Evolutionary conservation across 2,888 invertebrate genomes (phyloP), one percentile per base, ranked within the genome.

Genomic region (Plebejus melissa): DNA sequence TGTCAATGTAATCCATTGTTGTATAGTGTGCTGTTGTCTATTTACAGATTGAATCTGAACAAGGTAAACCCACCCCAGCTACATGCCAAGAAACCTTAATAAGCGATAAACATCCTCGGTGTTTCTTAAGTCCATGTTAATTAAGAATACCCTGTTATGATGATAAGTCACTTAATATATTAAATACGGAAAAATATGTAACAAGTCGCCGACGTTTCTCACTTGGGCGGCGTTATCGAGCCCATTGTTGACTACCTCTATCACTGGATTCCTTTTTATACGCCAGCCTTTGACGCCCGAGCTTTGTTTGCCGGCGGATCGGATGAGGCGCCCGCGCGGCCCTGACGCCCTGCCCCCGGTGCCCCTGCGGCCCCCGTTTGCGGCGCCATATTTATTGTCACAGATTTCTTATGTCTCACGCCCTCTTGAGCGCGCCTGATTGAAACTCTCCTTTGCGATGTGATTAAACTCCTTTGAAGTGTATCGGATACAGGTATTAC

Each of bases 211-310:
- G 54, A 57, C 77, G 77, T 76, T 76, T 36, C 76, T 78, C 69
- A 77, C 82, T 86, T 83, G 77, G 70, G 79, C 78, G 82, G 76
- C 83, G 75, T 85, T 88, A 87, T 90, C 90, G 88, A 86, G 87
- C 89, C 91, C 87, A 91, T 92, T 92, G 92, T 92, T 90, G 92
- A 91, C 91, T 91, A 89, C 91, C 91, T 91, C 89, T 91, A 91
- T 91, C 91, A 91, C 90, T 89, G 92, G 91, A 90, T 91, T 92
- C 90, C 92, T 92, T 92, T 90, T 91, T 88, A 89, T 90, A 89
- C 86, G 65, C 85, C 88, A 85, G 88, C 90, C 92, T 92, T 92
- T 92, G 92, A 91, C 89, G 89, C 88, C 75, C 84, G 83, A 85
- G 82, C 90, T 90, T 91, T 92, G 91, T 91, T 91, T 90, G 90